Base-by-base conservation (phyloP, 2,888 invertebrate genomes). In the Dendrolimus houi region DNA sequence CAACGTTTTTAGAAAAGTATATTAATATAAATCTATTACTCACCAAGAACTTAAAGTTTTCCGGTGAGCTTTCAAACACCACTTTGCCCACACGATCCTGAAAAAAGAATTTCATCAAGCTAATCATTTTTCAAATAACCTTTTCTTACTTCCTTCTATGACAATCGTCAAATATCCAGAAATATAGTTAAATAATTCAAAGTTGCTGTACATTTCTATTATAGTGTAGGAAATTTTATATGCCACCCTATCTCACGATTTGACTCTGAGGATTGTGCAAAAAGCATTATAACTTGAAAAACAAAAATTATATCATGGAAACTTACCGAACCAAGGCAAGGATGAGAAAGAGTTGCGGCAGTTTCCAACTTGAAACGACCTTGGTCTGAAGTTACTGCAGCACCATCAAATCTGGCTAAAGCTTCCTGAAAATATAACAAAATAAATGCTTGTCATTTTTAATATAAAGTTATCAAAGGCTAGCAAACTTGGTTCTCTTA, bases 51-150 rank as follows among this genome's bases (percentile, higher is more conserved):
- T 84, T 87, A 55, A 87, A 57, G 63, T 79, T 75, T 0, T 68
- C 74, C 0, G 89, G 88, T 57, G 81, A 85, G 52, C 72, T 81
- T 64, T 87, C 87, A 8, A 89, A 59, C 54, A 78, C 63, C 41
- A 89, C 56, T 64, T 88, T 88, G 42, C 75, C 64, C 68, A 86
- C 85, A 55, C 87, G 88, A 56, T 87, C 79, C 89, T 89, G 65
- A 67, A 54, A 62, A 64, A 59, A 60, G 53, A 60, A 58, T 29
- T 1, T 29, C 29, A 29, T 29, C 3, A 29, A 29, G 29, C 29
- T 1, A 17, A 2, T 17, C 0, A 2, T 17, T 17, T 17, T 17
- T 2, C 17, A 17, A 17, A 17, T 1, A 17, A 17, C 2, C 17
- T 17, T 17, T 17, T 17, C 17, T 29, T 29, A 0, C 29, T 29